phyloP scores from a whole-genome alignment of 2,888 invertebrate species.

The Tinea trinotella region DNA sequence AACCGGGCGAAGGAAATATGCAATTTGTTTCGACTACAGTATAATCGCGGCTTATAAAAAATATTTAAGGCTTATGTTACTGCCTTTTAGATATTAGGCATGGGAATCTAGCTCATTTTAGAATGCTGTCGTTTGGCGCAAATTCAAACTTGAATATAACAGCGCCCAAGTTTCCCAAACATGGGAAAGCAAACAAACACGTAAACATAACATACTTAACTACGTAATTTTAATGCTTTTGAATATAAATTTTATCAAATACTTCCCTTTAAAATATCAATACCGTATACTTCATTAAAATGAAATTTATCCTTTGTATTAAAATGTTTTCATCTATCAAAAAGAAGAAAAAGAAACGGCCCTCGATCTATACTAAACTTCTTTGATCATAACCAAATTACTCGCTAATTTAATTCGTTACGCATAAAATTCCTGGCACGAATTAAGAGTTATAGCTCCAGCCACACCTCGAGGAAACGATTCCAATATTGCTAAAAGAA shows the following conservation, averaged over 20 bases:
- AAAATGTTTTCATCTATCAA: background rate
- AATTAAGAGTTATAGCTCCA: constrained; percentile 11
- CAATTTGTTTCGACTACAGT: background rate
- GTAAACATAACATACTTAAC: no score
- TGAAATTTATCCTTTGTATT: no score
- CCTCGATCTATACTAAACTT: background rate
- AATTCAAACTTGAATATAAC: no score
- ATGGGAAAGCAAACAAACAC: no score
- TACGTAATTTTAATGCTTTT: no score
- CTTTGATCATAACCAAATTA: constrained; percentile 9
- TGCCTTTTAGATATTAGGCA: background rate
- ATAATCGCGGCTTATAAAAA: background rate
- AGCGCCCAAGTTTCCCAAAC: no score
- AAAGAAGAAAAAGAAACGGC: background rate
- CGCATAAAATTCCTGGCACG: constrained; percentile 11
- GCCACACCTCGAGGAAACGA: constrained; percentile 14
- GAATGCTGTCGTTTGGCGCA: background rate
- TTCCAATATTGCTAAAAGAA: constrained; percentile 22
- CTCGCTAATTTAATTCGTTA: constrained; percentile 14
- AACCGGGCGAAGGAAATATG: background rate
- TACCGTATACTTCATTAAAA: no score
- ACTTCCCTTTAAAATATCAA: no score
- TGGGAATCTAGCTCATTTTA: background rate
- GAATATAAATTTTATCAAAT: no score
- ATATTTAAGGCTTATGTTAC: background rate